Percentiles rank a stretch among this genome's conserved stretches.
Evolutionary conservation across 2,888 invertebrate genomes (phyloP).

Genomic region (Sphinx pinastri): DNA sequence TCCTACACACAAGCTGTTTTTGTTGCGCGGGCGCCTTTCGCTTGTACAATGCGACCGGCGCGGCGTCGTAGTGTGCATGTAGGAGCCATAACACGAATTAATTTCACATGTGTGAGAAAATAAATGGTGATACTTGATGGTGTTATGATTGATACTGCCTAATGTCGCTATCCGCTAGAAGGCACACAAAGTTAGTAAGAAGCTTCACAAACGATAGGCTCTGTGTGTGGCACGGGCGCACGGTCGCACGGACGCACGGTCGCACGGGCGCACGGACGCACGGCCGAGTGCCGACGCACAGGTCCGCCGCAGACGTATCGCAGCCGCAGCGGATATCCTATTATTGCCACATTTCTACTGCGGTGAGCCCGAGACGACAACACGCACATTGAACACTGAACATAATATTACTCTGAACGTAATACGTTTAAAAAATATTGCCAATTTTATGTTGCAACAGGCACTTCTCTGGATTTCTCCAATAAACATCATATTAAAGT

Average conservation of each 20-base stretch:
- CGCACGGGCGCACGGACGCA: too few species aligned
- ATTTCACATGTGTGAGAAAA: slow-evolving; percentile 56
- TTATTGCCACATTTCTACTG: slow-evolving; percentile 2
- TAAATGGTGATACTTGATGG: slow-evolving; percentile 61
- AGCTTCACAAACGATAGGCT: slow-evolving; percentile 77
- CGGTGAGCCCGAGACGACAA: slow-evolving; percentile 30
- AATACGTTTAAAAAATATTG: slow-evolving; percentile 81
- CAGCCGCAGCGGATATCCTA: not conserved
- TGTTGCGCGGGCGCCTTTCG: too few species aligned
- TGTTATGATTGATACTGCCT: slow-evolving; percentile 77
- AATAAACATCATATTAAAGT: slow-evolving; percentile 82
- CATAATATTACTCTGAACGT: slow-evolving; percentile 68
- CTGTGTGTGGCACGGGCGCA: slow-evolving; percentile 43
- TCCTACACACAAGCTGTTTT: too few species aligned
- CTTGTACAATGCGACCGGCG: too few species aligned
- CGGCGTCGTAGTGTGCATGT: too few species aligned
- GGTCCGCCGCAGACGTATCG: too few species aligned
- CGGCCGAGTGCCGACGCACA: too few species aligned
- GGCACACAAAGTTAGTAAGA: slow-evolving; percentile 83
- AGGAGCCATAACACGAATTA: slow-evolving; percentile 42
- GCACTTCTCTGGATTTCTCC: slow-evolving; percentile 84
- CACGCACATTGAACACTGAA: slow-evolving; percentile 65
- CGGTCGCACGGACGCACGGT: slow-evolving; percentile 32
- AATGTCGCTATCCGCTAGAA: slow-evolving; percentile 82
- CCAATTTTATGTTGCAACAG: slow-evolving; percentile 83